A percentile compares a stretch with the other conserved stretches of the same genome.
Conservation (phyloP, 2,888 invertebrate species). For the Agriopis leucophaearia region DNA sequence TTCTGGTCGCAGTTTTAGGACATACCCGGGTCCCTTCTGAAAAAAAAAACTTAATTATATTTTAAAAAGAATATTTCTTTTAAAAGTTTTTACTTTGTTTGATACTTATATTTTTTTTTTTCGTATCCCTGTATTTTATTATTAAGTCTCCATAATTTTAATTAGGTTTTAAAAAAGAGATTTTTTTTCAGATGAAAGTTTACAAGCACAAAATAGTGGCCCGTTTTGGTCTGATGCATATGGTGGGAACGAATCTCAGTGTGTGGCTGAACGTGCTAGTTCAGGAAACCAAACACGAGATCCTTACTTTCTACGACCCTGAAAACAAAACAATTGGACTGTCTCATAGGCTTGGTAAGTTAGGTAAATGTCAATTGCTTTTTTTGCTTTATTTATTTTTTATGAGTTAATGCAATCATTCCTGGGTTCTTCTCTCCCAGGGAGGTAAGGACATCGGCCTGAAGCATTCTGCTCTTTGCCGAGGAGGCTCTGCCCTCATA, state of each 20-base stretch:
- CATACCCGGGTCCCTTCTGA: not conserved
- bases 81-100: too few relatives aligned
- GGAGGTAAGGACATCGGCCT: too few relatives aligned
- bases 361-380: conserved; percentile 23
- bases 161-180: too few relatives aligned
- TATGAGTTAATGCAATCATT: not conserved
- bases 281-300: conserved; percentile 98
- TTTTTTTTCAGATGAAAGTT: conserved; percentile 92
- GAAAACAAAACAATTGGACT: conserved; percentile 94
- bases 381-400: not conserved
- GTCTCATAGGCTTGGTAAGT: conserved; percentile 91
- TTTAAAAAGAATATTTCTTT: not conserved
- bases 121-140: too few relatives aligned
- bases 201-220: conserved; percentile 95
- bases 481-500: too few relatives aligned
- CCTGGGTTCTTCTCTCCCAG: too few relatives aligned
- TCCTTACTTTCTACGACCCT: conserved; percentile 95
- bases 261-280: conserved; percentile 98
- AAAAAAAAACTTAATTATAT: not conserved
- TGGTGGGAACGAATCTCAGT: conserved; percentile 99
- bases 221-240: conserved; percentile 98
- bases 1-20: too few relatives aligned
- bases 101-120: too few relatives aligned
- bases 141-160: too few relatives aligned
- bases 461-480: too few relatives aligned